Evolutionary conservation across 2,888 invertebrate genomes (phyloP).

Genomic region (Hoplodrina blanda): DNA sequence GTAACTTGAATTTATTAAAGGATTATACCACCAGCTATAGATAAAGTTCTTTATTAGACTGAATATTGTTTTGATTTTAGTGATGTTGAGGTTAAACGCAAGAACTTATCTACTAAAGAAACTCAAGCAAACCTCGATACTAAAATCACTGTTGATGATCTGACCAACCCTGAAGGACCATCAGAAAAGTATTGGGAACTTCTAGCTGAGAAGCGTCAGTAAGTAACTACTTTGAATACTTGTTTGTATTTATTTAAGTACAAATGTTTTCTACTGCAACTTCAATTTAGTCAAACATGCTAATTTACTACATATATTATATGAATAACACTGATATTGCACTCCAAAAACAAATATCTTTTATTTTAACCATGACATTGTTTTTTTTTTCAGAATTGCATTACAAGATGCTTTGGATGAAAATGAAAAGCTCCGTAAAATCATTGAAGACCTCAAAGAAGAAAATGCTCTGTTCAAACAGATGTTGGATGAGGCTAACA

Average conservation of each 20-base stretch:
- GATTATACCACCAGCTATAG: neutral
- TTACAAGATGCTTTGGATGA: constrained; percentile 94
- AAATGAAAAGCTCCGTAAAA: constrained; percentile 91
- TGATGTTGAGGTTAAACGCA: constrained; percentile 85
- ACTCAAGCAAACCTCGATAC: constrained; percentile 91
- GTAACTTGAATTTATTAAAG: neutral
- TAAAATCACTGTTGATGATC: constrained; percentile 92
- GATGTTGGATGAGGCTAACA: constrained; percentile 94
- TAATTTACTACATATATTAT: too few relatives aligned
- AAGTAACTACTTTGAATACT: constrained; percentile 64
- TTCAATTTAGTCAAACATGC: too few relatives aligned
- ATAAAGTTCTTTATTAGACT: neutral
- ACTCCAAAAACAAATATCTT: too few relatives aligned
- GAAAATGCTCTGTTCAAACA: constrained; percentile 92
- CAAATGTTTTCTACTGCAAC: too few relatives aligned
- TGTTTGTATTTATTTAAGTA: neutral
- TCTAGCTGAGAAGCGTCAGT: constrained; percentile 93
- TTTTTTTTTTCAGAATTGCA: constrained; percentile 87
- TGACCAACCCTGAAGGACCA: constrained; percentile 93
- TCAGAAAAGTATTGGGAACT: constrained; percentile 94
- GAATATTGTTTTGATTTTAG: constrained; percentile 65
- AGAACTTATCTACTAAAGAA: constrained; percentile 90
- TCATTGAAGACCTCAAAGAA: constrained; percentile 90
- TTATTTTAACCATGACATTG: too few relatives aligned
- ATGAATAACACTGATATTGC: too few relatives aligned